phyloP scores from a whole-genome alignment of 2,113 vertebrate genomes.

The Azemiops feae region DNA sequence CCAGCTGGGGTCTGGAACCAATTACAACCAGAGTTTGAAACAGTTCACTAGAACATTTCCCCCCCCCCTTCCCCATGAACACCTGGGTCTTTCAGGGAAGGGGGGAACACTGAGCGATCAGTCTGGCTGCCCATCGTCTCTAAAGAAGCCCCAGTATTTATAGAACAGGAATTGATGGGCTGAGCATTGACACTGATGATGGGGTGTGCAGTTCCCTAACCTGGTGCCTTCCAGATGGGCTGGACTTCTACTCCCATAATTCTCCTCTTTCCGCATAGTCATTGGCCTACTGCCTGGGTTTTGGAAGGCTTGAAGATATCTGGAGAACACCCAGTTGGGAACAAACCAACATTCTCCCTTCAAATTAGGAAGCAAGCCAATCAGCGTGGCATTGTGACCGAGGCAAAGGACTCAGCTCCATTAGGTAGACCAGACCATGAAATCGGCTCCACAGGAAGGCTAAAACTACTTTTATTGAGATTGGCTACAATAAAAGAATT shows the following conservation, averaged over 20 bases:
- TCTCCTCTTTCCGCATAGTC: background rate
- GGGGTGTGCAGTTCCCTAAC: background rate
- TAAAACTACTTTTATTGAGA: background rate
- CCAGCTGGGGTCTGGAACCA: background rate
- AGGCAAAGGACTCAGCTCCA: background rate
- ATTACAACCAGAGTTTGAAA: background rate
- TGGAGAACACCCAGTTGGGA: background rate
- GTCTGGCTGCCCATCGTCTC: fast-evolving
- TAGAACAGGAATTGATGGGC: background rate
- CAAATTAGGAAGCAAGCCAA: background rate
- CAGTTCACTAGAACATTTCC: background rate
- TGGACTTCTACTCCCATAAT: background rate
- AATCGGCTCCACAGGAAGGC: background rate
- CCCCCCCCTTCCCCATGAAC: background rate
- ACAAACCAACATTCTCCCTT: background rate
- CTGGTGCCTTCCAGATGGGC: background rate
- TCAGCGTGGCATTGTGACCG: background rate
- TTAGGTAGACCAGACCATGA: background rate
- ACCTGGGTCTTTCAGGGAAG: background rate
- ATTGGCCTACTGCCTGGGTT: background rate
- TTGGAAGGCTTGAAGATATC: background rate
- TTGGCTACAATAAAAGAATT: background rate
- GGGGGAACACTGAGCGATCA: background rate
- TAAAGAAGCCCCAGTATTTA: fast-evolving
- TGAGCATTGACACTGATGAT: background rate